These are phyloP conservation scores for Phortica magna DNA, from an alignment of 2,888 invertebrate genomes.

Conservation along the genomic window DNA sequence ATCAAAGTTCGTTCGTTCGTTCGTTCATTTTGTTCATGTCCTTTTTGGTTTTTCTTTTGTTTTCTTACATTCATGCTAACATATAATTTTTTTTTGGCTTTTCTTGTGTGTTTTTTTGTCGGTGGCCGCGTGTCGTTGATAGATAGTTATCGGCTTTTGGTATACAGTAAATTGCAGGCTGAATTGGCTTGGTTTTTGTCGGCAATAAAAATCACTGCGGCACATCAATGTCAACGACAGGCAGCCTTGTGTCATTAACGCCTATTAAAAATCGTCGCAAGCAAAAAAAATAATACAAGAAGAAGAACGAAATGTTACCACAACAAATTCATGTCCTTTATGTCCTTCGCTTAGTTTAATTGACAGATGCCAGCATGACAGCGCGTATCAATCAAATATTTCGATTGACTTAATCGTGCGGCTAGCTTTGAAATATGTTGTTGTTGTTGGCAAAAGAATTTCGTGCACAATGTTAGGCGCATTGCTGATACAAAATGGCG, in stretches of 20 bases:
- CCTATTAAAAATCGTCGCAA: constrained; percentile 29
- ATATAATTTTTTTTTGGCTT: background rate
- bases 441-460: background rate
- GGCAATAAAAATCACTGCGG: constrained; percentile 70
- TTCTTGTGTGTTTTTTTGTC: constrained; percentile 13
- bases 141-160: constrained; percentile 60
- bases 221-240: constrained; percentile 67
- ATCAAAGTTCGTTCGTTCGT: constrained; percentile 53
- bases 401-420: constrained; percentile 32
- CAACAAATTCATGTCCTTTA: constrained; percentile 39
- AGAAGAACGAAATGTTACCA: background rate
- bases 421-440: too few species aligned
- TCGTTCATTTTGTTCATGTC: constrained; percentile 55
- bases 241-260: constrained; percentile 61
- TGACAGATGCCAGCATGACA: constrained; percentile 65
- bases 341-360: constrained; percentile 60
- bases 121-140: constrained; percentile 20
- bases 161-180: constrained; percentile 72
- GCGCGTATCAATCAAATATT: constrained; percentile 63
- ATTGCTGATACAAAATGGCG: background rate
- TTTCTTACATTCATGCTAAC: background rate
- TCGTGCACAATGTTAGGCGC: background rate
- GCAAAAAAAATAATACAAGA: constrained; percentile 36
- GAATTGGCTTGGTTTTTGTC: background rate
- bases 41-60: constrained; percentile 34